Conservation (phyloP, 1,140 invertebrate species). For the Zaprionus tsacasi region DNA sequence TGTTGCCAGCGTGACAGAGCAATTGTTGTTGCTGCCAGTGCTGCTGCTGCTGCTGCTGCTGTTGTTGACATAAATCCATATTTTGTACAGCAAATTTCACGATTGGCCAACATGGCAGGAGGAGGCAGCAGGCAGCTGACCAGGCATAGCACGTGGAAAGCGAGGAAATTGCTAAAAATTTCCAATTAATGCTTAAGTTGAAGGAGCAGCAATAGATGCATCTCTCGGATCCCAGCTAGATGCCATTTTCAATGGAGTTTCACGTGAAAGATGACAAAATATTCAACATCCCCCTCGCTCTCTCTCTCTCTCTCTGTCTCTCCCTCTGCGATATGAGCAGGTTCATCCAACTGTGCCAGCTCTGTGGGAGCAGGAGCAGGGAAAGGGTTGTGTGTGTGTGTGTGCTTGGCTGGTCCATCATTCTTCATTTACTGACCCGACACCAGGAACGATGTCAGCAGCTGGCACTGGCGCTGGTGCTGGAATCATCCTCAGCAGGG, state of each 20-base stretch:
- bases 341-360: constrained; percentile 38
- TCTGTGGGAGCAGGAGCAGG: background rate
- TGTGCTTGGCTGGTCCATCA: constrained; percentile 60
- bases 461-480: constrained; percentile 55
- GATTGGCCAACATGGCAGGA: constrained; percentile 60
- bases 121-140: constrained; percentile 3
- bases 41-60: constrained; percentile 33
- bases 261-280: constrained; percentile 76
- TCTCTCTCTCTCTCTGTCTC: too few species aligned
- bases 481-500: constrained; percentile 35
- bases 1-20: constrained; percentile 49
- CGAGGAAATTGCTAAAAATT: constrained; percentile 72
- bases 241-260: constrained; percentile 54
- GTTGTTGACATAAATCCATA: constrained; percentile 78
- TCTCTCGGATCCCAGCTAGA: constrained; percentile 55
- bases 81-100: constrained; percentile 75
- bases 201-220: constrained; percentile 41
- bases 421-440: constrained; percentile 80
- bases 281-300: constrained; percentile 22
- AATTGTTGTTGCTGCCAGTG: constrained; percentile 44
- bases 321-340: background rate
- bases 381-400: background rate
- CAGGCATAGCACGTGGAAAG: constrained; percentile 46
- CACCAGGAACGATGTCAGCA: constrained; percentile 71
- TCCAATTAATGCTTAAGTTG: constrained; percentile 77